phyloP scores from a whole-genome alignment of 2,113 vertebrate species.

The Chrysochloris asiatica region DNA sequence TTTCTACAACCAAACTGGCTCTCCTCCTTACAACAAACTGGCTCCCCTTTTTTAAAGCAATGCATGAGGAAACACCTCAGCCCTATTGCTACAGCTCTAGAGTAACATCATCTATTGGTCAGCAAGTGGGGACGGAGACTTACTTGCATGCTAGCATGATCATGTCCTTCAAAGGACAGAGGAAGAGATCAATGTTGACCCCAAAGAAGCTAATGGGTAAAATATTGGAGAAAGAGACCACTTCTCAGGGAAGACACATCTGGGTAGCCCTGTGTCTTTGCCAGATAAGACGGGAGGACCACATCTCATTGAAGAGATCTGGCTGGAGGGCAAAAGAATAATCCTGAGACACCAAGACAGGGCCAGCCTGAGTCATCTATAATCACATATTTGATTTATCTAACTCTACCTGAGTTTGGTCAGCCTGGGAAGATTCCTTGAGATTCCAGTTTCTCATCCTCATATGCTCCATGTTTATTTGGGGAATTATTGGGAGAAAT shows the following conservation, averaged over 20 bases:
- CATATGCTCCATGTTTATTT: not conserved
- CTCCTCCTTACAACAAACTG: not conserved
- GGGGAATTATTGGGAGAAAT: not conserved
- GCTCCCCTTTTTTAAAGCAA: too few relatives aligned
- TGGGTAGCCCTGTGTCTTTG: not conserved
- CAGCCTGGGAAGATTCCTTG: not conserved
- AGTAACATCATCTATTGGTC: rapidly evolving
- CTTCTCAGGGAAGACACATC: not conserved
- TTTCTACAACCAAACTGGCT: too few relatives aligned
- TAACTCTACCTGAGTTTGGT: not conserved
- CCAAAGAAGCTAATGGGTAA: not conserved
- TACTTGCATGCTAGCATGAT: rapidly evolving
- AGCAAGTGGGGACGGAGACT: not conserved
- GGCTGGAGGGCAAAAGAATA: not conserved
- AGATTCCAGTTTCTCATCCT: too few relatives aligned
- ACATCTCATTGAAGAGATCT: not conserved
- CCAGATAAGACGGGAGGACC: not conserved
- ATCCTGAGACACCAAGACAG: not conserved
- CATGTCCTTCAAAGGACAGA: not conserved
- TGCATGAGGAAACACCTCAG: rapidly evolving
- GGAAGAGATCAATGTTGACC: not conserved
- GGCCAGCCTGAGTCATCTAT: rapidly evolving
- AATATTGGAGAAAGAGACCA: not conserved
- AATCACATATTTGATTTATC: not conserved
- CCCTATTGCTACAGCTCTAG: rapidly evolving